Evolutionary conservation across 2,888 invertebrate genomes (phyloP).

Genomic region (Drosophila tripunctata): DNA sequence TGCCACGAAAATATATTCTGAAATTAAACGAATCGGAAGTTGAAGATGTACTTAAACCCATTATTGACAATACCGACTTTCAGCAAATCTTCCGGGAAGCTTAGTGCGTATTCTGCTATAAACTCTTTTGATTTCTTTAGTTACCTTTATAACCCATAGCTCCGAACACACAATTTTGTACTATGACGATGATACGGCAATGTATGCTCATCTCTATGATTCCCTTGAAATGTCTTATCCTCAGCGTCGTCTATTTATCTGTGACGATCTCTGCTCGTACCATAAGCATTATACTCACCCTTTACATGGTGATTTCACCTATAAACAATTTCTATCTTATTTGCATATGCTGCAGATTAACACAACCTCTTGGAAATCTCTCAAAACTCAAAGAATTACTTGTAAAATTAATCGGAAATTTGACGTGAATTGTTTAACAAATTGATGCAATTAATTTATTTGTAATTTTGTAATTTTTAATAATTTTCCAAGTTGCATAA

Average conservation of each 20-base stretch:
- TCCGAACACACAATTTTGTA: slow-evolving; percentile 1
- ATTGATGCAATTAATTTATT: background rate
- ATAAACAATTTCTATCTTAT: slow-evolving; percentile 43
- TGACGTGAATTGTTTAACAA: background rate
- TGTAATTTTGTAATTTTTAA: background rate
- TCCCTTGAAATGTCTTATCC: background rate
- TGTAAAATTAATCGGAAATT: background rate
- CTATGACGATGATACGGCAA: slow-evolving; percentile 8
- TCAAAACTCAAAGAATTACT: background rate
- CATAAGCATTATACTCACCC: slow-evolving; percentile 24
- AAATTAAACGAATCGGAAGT: background rate
- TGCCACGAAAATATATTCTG: slow-evolving; percentile 22
- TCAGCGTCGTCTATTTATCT: slow-evolving; percentile 34
- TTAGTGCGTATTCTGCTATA: background rate
- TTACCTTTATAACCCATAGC: no score
- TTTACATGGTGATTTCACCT: slow-evolving; percentile 12
- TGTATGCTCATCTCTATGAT: slow-evolving; percentile 12
- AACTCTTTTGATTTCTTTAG: no score
- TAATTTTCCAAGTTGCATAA: background rate
- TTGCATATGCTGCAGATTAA: slow-evolving; percentile 32
- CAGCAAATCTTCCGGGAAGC: background rate
- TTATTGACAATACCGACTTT: slow-evolving; percentile 14
- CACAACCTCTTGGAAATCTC: slow-evolving; percentile 2
- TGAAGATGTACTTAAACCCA: slow-evolving; percentile 2
- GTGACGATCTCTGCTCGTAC: slow-evolving; percentile 34